Evolutionary conservation across 2,888 invertebrate species (phyloP).

Genomic region (Eretmocerus hayati): DNA sequence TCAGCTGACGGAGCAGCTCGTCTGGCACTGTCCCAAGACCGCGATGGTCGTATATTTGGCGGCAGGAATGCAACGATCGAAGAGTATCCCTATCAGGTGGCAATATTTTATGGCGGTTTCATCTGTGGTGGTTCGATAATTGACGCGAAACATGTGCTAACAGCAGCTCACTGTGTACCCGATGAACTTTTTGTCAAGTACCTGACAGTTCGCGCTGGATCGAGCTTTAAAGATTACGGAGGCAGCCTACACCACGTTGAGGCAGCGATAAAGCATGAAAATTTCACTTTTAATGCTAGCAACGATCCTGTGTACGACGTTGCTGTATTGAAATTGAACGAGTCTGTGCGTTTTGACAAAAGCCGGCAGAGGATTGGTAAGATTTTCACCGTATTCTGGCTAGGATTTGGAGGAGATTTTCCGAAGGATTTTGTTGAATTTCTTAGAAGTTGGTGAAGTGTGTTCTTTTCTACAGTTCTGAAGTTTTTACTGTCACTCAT

Average conservation of each 20-base stretch:
- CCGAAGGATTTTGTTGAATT: too few species aligned
- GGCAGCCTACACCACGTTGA: conserved; percentile 14
- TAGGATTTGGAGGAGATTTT: too few species aligned
- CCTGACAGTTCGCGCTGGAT: background rate
- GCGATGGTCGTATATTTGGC: conserved; percentile 13
- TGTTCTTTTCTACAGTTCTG: too few species aligned
- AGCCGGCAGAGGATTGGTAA: conserved; percentile 47
- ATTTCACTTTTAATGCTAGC: background rate
- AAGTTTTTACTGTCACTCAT: too few species aligned
- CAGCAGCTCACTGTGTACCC: conserved; percentile 54
- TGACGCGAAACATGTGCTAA: conserved; percentile 48
- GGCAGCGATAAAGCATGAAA: conserved; percentile 14
- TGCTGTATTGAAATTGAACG: conserved; percentile 49
- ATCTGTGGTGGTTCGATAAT: conserved; percentile 54
- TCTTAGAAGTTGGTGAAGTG: too few species aligned
- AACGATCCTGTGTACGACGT: conserved; percentile 43
- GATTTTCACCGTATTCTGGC: too few species aligned
- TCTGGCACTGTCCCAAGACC: too few species aligned
- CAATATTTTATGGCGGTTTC: conserved; percentile 42
- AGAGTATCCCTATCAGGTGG: conserved; percentile 25
- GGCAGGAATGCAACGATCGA: conserved; percentile 21
- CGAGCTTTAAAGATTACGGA: conserved; percentile 44
- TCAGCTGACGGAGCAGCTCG: too few species aligned
- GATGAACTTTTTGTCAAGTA: background rate
- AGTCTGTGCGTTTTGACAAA: conserved; percentile 48